phyloP scores from a whole-genome alignment of 2,113 vertebrate genomes.

The Scalopus aquaticus region DNA sequence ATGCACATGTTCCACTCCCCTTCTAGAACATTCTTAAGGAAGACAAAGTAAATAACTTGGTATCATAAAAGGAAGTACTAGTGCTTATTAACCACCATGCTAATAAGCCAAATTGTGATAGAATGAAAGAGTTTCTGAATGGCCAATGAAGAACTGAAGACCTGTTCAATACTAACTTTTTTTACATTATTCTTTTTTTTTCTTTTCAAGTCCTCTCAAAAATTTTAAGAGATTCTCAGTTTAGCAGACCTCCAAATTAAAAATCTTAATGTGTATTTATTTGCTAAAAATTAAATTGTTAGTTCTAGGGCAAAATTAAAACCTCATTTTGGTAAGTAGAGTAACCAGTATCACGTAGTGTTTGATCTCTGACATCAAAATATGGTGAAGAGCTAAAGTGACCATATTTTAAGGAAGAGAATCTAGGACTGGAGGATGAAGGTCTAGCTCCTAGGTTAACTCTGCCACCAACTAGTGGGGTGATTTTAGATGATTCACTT shows the following conservation, averaged over 20 bases:
- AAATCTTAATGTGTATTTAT: not conserved
- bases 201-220: not conserved
- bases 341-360: not conserved
- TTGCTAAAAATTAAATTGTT: conserved; percentile 21
- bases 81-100: not conserved
- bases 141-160: not conserved
- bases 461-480: not conserved
- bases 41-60: not conserved
- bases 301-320: conserved; percentile 38
- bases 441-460: not conserved
- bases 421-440: not conserved
- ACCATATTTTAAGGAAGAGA: not conserved
- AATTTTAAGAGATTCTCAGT: not conserved
- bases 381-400: not conserved
- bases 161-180: not conserved
- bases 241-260: not conserved
- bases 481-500: not conserved
- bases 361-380: not conserved
- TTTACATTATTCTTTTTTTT: not conserved
- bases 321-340: conserved; percentile 1
- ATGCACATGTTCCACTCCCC: not conserved
- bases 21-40: not conserved
- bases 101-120: not conserved
- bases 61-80: not conserved
- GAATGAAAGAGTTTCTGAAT: not conserved